These are phyloP conservation scores for Tympanuchus pallidicinctus DNA, from an alignment of 2,113 vertebrate species.

Conservation along the genomic window DNA sequence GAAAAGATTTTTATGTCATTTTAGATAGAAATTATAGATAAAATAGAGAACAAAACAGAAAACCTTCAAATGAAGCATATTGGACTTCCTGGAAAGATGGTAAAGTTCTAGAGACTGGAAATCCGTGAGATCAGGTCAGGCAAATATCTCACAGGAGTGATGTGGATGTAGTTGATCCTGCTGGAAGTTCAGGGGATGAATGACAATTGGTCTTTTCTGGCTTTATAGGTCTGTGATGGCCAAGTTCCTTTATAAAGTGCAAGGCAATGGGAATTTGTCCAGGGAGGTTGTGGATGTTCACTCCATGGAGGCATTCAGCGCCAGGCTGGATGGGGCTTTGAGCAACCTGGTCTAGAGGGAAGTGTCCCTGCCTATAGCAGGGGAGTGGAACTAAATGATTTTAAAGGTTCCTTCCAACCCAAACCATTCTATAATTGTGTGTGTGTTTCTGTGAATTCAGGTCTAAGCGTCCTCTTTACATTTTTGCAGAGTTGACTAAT, in stretches of 20 bases:
- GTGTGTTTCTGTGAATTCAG: neutral
- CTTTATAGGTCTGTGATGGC: neutral
- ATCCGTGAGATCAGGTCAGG: neutral
- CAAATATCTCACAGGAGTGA: neutral
- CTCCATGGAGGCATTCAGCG: no score
- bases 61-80: neutral
- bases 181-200: neutral
- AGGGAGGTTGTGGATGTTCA: no score
- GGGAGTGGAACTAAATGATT: no score
- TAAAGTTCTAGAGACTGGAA: neutral
- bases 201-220: neutral
- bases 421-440: no score
- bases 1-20: neutral
- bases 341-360: no score
- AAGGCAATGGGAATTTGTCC: neutral
- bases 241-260: neutral
- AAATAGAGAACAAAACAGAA: neutral
- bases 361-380: no score
- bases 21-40: neutral
- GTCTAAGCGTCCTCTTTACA: neutral
- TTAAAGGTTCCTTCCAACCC: no score
- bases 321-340: no score
- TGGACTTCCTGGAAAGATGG: neutral
- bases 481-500: neutral
- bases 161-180: neutral